phyloP scores from a whole-genome alignment of 2,888 invertebrate species.

The Osmoderma eremita region DNA sequence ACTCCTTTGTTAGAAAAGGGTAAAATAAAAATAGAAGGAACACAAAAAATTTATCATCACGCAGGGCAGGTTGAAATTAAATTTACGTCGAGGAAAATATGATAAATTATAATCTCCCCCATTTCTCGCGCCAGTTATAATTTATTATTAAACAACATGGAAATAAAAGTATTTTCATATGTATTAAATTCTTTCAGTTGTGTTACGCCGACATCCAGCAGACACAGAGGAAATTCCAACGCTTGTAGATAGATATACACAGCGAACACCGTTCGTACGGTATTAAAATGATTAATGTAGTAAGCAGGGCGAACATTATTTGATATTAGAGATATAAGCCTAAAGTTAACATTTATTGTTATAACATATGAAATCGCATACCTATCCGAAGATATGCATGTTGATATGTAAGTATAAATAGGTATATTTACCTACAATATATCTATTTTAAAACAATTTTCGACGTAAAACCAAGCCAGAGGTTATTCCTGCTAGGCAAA shows the following conservation, averaged over 20 bases:
- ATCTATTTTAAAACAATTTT: no score
- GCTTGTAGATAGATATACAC: not conserved
- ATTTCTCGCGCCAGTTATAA: constrained; percentile 28
- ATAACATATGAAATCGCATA: not conserved
- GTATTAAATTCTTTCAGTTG: constrained; percentile 31
- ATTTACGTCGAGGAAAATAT: constrained; percentile 26
- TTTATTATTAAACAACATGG: constrained; percentile 40
- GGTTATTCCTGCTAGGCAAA: constrained; percentile 1
- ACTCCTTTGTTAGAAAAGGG: no score
- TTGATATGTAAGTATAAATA: no score
- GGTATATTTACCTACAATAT: no score
- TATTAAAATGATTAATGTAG: constrained; percentile 39
- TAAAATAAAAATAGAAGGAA: not conserved
- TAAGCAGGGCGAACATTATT: constrained; percentile 37
- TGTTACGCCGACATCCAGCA: constrained; percentile 7
- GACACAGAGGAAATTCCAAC: not conserved
- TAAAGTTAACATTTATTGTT: not conserved
- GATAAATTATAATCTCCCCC: constrained; percentile 30
- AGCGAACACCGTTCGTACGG: constrained; percentile 19
- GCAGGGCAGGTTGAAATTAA: constrained; percentile 23
- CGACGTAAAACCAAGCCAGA: not conserved
- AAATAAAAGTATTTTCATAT: constrained; percentile 39
- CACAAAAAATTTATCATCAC: constrained; percentile 7
- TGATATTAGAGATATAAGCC: constrained; percentile 26
- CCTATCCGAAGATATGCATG: no score